phyloP scores from a whole-genome alignment of 2,888 invertebrate species.

The Panopea generosa region DNA sequence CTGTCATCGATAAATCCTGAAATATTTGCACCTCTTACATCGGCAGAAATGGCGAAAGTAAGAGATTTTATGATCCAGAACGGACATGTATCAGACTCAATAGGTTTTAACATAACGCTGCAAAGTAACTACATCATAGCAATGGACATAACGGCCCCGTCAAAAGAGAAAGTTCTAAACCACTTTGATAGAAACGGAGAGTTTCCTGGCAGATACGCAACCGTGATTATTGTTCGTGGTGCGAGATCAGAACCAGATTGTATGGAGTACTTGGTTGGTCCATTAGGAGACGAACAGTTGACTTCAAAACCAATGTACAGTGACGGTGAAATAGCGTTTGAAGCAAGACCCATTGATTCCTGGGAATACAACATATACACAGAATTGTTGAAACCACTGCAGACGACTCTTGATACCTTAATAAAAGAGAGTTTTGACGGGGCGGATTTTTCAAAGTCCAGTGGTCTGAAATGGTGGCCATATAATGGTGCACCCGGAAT shows the following conservation, averaged over 20 bases:
- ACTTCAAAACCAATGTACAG: neutral
- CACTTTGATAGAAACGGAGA: neutral
- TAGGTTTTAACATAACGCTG: neutral
- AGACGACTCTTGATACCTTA: slow-evolving; percentile 24
- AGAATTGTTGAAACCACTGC: slow-evolving; percentile 11
- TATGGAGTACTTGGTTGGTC: slow-evolving; percentile 50
- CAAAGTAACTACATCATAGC: slow-evolving; percentile 8
- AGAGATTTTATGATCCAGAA: neutral
- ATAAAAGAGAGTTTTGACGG: slow-evolving; percentile 52
- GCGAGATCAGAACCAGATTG: slow-evolving; percentile 22
- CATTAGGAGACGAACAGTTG: slow-evolving; percentile 15
- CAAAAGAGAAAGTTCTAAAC: slow-evolving; percentile 2
- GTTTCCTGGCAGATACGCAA: slow-evolving; percentile 16
- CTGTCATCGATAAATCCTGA: neutral
- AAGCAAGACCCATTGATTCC: slow-evolving; percentile 22
- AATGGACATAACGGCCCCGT: slow-evolving; percentile 2
- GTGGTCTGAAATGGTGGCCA: slow-evolving; percentile 10
- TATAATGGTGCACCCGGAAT: slow-evolving; percentile 14
- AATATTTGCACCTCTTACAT: slow-evolving; percentile 15
- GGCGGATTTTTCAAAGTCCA: slow-evolving; percentile 11
- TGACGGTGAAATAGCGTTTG: slow-evolving; percentile 21
- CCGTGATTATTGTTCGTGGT: slow-evolving; percentile 36
- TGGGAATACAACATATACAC: slow-evolving; percentile 13
- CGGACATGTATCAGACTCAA: slow-evolving; percentile 1
- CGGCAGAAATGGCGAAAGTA: slow-evolving; percentile 1